Evolutionary conservation across 2,113 vertebrate species (phyloP), one percentile per base, ranked within the genome.

Genomic region (Cygnus buccinator): DNA sequence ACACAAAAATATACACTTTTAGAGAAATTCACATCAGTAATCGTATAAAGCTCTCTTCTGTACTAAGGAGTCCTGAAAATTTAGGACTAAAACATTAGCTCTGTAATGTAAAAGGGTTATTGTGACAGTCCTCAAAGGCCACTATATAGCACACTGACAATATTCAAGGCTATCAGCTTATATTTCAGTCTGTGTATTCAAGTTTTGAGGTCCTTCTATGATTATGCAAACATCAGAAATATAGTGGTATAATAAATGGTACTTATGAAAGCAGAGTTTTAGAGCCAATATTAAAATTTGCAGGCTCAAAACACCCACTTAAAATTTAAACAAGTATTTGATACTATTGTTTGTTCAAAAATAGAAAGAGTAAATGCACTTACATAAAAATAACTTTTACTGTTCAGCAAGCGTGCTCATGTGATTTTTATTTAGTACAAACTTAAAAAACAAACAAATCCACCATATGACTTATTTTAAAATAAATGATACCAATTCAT

Each of bases 1-100:
- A 98, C 98, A 98, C 98, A 98, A 98, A 98, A 98, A 98, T 98
- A 98, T 98, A 98, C 98, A 98, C 97, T 98, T 97, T 98, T 96
- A 98, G 98, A 98, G 97, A 98, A 98, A 98, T 98, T 98, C 98
- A 98, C 98, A 98, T 98, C 98, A 94, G 97, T 98, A 97, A 98
- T 98, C 97, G 97, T 98, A 98, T 98, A 98, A 98, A 98, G 98
- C 98, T 98, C 97, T 98, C 96, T 97, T 95, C 95, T 92, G 90
- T 96, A 97, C 95, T 98, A 95, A 98, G 96, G 96, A 95, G 96
- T 98, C 98, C 97, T 98, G 96, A 97, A 98, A 98, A 97, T 96
- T 87, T 97, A 97, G 98, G 98, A 98, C 98, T 97, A 97, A 98
- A 98, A 97, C 96, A 93, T 97, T 94, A 98, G 97, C 96, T 98